phyloP scores from a whole-genome alignment of 2,888 invertebrate species.

The Nipponacmea schrenckii region DNA sequence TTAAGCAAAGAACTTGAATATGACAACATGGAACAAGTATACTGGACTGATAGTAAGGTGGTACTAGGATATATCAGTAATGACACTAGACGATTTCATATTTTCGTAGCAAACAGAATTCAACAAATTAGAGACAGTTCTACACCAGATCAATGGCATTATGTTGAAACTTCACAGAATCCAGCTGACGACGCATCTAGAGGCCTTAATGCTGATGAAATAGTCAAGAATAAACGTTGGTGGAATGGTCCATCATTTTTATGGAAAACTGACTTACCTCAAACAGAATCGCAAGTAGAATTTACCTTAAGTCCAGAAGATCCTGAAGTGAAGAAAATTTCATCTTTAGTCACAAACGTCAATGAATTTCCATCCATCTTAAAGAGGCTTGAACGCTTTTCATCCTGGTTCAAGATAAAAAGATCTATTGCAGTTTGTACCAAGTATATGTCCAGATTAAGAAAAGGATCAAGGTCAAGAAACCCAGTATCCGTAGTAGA shows the following conservation, averaged over 20 bases:
- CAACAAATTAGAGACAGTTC: background rate
- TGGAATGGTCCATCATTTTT: constrained; percentile 1
- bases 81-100: background rate
- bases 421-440: background rate
- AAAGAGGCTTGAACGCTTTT: background rate
- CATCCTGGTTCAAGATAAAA: background rate
- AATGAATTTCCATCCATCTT: background rate
- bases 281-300: background rate
- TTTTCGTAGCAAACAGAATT: background rate
- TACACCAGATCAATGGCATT: background rate
- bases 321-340: background rate
- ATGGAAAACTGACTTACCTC: background rate
- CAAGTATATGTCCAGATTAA: background rate
- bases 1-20: background rate
- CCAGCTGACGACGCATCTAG: constrained; percentile 19
- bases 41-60: background rate
- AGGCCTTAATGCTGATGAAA: constrained; percentile 13
- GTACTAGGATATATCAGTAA: background rate
- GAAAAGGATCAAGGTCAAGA: background rate
- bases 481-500: background rate
- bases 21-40: background rate
- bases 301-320: background rate
- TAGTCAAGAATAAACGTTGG: background rate
- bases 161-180: background rate
- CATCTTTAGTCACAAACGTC: background rate